Evolutionary conservation across 2,888 invertebrate species (phyloP), one percentile per base, ranked within the genome.

Genomic region (Lacanobia wlatinum): DNA sequence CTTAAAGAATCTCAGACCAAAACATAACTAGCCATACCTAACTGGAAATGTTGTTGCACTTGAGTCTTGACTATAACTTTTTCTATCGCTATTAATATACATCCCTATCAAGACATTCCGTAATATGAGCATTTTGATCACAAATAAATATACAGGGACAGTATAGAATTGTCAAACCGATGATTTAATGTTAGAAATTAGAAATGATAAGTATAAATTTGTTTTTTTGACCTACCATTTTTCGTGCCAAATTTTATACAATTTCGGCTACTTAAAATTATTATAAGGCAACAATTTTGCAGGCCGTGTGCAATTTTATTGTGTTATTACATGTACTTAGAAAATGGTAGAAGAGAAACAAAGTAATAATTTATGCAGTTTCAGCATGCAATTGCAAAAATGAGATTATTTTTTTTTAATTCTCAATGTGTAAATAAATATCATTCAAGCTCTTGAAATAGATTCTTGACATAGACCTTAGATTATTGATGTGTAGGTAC

Each of bases 191-290:
- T 59, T 53, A 59, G 1, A 40, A 34, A 18, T 56, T 56, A 60
- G 7, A 34, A 21, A 14, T 70, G 55, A 61, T 64, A 46, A 43
- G 46, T 61, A n/a, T n/a, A 18, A 18, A 55, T 53, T 61, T 40
- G n/a, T 76, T 61, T 40, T 76, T 34, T 59, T 18, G 16, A 65
- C 46, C 52, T 62, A 75, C 63, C 18, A 64, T 64, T 60, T 78
- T 72, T 67, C 28, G 82, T 82, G 82, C 82, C 82, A 82, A 82
- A 76, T 80, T 70, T 53, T 53, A 50, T 67, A 43, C 34, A 67
- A 52, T 70, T 62, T 66, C 50, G 40, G 50, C 70, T 18, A 50
- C 38, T 66, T 28, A 3, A 16, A 46, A 28, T 60, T 60, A 50
- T 50, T 50, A 21, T 34, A 23, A 21, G 12, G 48, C 55, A 62